Percentiles rank a stretch among this genome's conserved stretches.
These are phyloP conservation scores for Cheirogaleus major DNA, from an alignment of 2,797 vertebrate species.

Conservation along the genomic window DNA sequence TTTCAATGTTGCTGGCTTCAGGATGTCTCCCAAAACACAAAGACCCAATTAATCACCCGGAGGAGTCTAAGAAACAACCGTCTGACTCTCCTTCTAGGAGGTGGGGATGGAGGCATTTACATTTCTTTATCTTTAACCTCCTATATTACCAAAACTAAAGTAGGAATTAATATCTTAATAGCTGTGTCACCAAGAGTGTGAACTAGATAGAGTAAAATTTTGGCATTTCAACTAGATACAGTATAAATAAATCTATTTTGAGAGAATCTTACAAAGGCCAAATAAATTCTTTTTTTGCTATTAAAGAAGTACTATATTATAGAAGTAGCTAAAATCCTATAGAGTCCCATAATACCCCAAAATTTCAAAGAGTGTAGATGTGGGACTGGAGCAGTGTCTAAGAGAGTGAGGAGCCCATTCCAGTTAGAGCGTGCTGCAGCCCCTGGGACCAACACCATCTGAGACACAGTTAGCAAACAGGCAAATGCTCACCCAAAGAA, in stretches of 20 bases:
- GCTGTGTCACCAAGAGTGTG: not conserved
- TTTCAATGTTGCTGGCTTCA: not conserved
- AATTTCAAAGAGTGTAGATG: not conserved
- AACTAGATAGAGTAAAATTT: not conserved
- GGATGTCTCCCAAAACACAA: not conserved
- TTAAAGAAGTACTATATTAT: not conserved
- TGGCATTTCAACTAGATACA: not conserved
- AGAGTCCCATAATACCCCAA: not conserved
- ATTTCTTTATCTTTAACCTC: not conserved
- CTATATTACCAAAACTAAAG: not conserved
- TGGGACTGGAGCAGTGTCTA: not conserved
- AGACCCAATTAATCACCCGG: not conserved
- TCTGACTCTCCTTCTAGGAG: not conserved
- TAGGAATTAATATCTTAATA: not conserved
- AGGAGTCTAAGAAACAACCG: not conserved
- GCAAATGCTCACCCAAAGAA: not conserved
- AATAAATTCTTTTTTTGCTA: not conserved
- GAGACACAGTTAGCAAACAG: not conserved
- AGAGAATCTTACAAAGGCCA: not conserved
- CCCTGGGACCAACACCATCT: not conserved
- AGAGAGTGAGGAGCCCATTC: not conserved
- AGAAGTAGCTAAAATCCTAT: not conserved
- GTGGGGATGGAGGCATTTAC: not conserved
- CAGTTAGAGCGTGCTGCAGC: not conserved
- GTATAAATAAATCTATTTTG: not conserved